Evolutionary conservation across 2,888 invertebrate genomes (phyloP), one percentile per base, ranked within the genome.

Genomic region (Troides helena): DNA sequence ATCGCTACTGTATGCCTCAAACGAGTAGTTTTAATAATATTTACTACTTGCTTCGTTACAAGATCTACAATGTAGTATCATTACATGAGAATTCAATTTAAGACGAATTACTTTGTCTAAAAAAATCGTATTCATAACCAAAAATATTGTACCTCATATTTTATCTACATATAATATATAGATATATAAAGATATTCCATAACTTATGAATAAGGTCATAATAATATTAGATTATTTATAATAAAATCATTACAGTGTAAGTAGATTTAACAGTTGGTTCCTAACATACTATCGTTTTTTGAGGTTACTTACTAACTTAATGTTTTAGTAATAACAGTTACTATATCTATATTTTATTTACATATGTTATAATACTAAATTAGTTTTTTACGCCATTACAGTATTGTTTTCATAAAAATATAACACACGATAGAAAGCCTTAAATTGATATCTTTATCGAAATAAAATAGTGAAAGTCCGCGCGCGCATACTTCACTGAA

Each of bases 401-500:
- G n/a, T n/a, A 53, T 53, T 18, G 7, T 5, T 56, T 56, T 56
- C 2, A n/a, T 56, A 8, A 23, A 58, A 58, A 8, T 23, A 23
- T 10, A 10, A 30, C 4, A 1, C 14, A 4, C 0, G 6, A 21
- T 23, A 25, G 14, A 46, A 21, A 58, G 25, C 57, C n/a, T 23
- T 23, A 7, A 60, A 60, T 36, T 18, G 5, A 61, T 53, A 61
- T 57, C n/a, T 39, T 14, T 2, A 62, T n/a, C 46, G n/a, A 68
- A 71, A 65, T 74, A 69, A 72, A 74, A 74, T 71, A 72, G 74
- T 72, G 74, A 76, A 76, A 76, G 72, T 76, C 72, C 69, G 79
- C 57, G 72, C 83, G 79, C 57, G 72, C 83, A 89, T 90, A 86
- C 82, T 87, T 86, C 73, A 74, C 77, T 77, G 91, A 91, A 92